Evolutionary conservation across 2,888 invertebrate genomes (phyloP), one percentile per base, ranked within the genome.

Genomic region (Aporophyla nigra): DNA sequence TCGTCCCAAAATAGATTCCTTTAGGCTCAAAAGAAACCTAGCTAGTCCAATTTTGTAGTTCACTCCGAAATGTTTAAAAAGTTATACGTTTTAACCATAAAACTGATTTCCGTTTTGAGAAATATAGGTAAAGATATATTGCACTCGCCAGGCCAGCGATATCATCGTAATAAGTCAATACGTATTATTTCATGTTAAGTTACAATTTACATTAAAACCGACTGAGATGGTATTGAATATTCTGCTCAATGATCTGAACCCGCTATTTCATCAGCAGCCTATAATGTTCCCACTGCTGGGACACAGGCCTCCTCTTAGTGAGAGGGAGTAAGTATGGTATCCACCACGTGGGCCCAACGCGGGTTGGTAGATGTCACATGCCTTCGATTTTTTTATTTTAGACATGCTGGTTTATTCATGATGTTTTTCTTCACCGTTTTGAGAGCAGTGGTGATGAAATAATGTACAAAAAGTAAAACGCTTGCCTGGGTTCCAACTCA

Each of bases 21-120:
- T 49, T 33, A 69, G 68, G 16, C 40, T 59, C 6, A 33, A 72
- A 63, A 49, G 27, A 59, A 59, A 54, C 33, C 56, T 33, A 40
- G 54, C 65, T 53, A 33, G 21, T 0, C 24, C 21, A 5, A 63
- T 16, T 46, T 12, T 33, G n/a, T 53, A 24, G 24, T 56, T 56
- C 21, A 51, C 51, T 43, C 43, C 4, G 9, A 33, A 46, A 46
- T 21, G 65, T 12, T 14, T 33, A 1, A 24, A 21, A n/a, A 24
- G 27, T 21, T 10, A 27, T 10, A n/a, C 7, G 27, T 43, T 66
- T 65, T 5, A 14, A 58, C 46, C n/a, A 56, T 5, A 58, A 27
- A 74, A 16, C 16, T 27, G 19, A 5, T 19, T 19, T 9, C 27
- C 58, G 1, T 62, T 40, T 40, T 27, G 4, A 33, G 9, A 33